phyloP scores from a whole-genome alignment of 2,888 invertebrate genomes.

The Rhaphigaster nebulosa region DNA sequence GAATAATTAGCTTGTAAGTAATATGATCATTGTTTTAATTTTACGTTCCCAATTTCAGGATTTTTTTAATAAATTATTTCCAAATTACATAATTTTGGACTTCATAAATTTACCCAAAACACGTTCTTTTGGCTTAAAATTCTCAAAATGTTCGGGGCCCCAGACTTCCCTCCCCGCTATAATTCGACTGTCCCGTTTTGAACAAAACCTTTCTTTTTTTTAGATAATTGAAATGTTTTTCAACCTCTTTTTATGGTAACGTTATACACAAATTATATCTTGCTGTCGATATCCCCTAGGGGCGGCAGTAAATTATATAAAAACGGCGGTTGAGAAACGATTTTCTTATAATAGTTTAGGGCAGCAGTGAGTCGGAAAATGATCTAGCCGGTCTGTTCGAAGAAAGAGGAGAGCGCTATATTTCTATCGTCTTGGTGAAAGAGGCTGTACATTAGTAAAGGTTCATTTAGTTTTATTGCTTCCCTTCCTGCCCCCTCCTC shows the following conservation, averaged over 20 bases:
- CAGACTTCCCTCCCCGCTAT: too few relatives aligned
- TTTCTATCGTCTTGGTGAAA: constrained; percentile 10
- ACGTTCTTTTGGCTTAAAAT: too few relatives aligned
- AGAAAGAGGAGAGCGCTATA: neutral
- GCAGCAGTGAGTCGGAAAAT: constrained; percentile 12
- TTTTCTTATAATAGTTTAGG: constrained; percentile 41
- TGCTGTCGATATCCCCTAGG: neutral
- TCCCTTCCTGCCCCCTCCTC: neutral
- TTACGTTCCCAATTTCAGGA: too few relatives aligned
- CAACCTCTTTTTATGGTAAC: neutral
- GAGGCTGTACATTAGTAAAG: neutral
- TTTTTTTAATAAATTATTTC: too few relatives aligned
- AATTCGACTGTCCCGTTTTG: too few relatives aligned
- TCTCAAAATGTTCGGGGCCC: too few relatives aligned
- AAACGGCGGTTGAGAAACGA: constrained; percentile 21
- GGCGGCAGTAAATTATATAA: neutral
- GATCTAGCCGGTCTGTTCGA: neutral
- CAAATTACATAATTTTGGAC: too few relatives aligned
- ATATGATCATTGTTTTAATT: too few relatives aligned
- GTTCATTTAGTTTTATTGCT: constrained; percentile 34
- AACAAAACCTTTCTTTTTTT: too few relatives aligned
- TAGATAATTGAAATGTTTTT: neutral
- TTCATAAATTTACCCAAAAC: too few relatives aligned
- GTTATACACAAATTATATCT: neutral
- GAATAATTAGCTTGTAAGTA: too few relatives aligned